Conservation (phyloP, 2,113 vertebrate genomes). For the Petroica traversi region DNA sequence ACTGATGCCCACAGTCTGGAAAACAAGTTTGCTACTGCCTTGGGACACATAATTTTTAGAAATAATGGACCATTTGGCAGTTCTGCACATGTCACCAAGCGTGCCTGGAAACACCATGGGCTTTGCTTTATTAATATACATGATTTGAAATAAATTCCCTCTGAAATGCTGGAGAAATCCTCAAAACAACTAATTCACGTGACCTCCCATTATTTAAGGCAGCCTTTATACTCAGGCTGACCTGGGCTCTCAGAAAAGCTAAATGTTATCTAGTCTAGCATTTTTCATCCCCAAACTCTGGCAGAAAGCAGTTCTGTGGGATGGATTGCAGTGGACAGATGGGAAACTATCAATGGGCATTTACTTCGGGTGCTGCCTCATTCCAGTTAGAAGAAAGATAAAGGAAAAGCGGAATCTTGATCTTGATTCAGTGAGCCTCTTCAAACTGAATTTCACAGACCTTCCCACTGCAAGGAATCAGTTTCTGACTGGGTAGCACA, state of each 20-base stretch:
- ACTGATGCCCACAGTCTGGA: conserved; percentile 56
- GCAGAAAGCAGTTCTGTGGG: neutral
- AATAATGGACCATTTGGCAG: conserved; percentile 79
- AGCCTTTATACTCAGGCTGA: neutral
- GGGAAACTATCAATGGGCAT: neutral
- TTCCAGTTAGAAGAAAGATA: neutral
- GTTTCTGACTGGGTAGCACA: neutral
- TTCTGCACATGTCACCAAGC: conserved; percentile 63
- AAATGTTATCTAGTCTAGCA: neutral
- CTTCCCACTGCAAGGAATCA: neutral
- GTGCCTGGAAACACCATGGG: conserved; percentile 56
- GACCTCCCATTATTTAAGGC: neutral
- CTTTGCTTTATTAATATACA: conserved; percentile 70
- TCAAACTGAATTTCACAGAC: neutral
- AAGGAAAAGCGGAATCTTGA: neutral
- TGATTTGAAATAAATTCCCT: conserved; percentile 44
- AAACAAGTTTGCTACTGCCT: conserved; percentile 69
- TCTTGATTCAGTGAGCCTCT: neutral
- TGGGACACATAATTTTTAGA: conserved; percentile 77
- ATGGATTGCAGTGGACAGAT: neutral
- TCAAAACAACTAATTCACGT: conserved; percentile 37
- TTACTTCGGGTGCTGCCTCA: neutral
- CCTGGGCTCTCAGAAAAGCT: neutral
- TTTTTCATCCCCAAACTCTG: neutral
- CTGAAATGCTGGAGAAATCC: conserved; percentile 25